Evolutionary conservation across 2,797 vertebrate species (phyloP).

Genomic region (Scleropages formosus): DNA sequence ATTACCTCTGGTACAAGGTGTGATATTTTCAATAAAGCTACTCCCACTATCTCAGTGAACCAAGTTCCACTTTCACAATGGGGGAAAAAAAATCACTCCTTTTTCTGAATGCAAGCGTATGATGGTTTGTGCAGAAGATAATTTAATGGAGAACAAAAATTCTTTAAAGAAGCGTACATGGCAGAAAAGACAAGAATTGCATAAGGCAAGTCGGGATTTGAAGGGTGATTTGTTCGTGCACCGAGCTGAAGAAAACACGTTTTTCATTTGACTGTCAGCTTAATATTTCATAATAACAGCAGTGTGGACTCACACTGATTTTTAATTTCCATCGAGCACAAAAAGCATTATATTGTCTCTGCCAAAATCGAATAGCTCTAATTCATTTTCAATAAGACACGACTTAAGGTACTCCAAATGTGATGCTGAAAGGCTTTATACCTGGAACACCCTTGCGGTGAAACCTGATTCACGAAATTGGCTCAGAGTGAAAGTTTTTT

Average conservation of each 20-base stretch:
- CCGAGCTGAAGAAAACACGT: too few relatives aligned
- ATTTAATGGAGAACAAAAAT: too few relatives aligned
- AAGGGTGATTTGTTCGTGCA: too few relatives aligned
- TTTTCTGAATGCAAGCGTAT: too few relatives aligned
- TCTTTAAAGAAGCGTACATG: too few relatives aligned
- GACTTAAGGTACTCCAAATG: not conserved
- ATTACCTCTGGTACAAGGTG: not conserved
- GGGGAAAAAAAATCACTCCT: too few relatives aligned
- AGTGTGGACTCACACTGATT: not conserved
- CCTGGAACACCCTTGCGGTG: constrained; percentile 4
- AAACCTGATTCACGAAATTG: not conserved
- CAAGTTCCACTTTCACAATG: too few relatives aligned
- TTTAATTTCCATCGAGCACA: not conserved
- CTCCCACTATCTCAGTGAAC: too few relatives aligned
- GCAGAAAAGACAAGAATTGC: too few relatives aligned
- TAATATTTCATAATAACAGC: constrained; percentile 16
- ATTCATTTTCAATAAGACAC: constrained; percentile 10
- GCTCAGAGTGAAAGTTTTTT: not conserved
- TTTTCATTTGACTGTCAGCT: too few relatives aligned
- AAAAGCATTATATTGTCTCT: not conserved
- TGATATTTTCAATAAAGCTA: too few relatives aligned
- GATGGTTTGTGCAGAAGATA: not conserved
- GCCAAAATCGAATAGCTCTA: constrained; percentile 16
- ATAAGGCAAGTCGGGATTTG: too few relatives aligned
- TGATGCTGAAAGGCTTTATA: not conserved